These are phyloP conservation scores for Eilema sororculum DNA, from an alignment of 2,888 invertebrate genomes.

Conservation along the genomic window DNA sequence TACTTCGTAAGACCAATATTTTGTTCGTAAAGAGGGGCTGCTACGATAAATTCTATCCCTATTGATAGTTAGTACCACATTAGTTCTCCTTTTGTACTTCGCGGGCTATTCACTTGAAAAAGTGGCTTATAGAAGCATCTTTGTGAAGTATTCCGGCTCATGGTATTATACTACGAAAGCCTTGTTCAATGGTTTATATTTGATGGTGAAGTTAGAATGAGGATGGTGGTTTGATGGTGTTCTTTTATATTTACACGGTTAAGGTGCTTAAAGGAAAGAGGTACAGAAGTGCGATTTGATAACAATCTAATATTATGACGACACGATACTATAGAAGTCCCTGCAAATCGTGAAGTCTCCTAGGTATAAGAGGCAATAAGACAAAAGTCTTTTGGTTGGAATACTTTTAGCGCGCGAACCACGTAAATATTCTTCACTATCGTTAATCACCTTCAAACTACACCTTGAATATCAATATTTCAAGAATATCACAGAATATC, in stretches of 20 bases:
- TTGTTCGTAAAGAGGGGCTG: conserved; percentile 80
- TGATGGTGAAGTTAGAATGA: neutral
- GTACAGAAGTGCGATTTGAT: too few species aligned
- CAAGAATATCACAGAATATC: neutral
- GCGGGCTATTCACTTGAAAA: conserved; percentile 76
- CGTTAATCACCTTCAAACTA: too few species aligned
- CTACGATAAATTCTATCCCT: conserved; percentile 81
- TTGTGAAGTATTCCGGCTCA: conserved; percentile 56
- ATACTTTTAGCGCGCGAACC: too few species aligned
- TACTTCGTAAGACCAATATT: conserved; percentile 85
- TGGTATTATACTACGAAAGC: conserved; percentile 29
- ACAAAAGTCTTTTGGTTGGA: too few species aligned
- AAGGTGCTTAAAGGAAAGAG: neutral
- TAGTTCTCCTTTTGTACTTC: conserved; percentile 81
- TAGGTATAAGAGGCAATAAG: too few species aligned
- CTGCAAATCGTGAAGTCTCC: too few species aligned
- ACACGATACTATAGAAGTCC: too few species aligned
- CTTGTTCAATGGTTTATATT: conserved; percentile 25
- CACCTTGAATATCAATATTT: neutral
- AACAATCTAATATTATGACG: too few species aligned
- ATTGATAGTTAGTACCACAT: conserved; percentile 85
- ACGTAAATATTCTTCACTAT: too few species aligned
- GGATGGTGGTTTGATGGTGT: neutral
- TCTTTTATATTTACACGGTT: neutral
- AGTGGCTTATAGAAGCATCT: conserved; percentile 68